phyloP scores from a whole-genome alignment of 2,113 vertebrate species.

The Callaeas wilsoni region DNA sequence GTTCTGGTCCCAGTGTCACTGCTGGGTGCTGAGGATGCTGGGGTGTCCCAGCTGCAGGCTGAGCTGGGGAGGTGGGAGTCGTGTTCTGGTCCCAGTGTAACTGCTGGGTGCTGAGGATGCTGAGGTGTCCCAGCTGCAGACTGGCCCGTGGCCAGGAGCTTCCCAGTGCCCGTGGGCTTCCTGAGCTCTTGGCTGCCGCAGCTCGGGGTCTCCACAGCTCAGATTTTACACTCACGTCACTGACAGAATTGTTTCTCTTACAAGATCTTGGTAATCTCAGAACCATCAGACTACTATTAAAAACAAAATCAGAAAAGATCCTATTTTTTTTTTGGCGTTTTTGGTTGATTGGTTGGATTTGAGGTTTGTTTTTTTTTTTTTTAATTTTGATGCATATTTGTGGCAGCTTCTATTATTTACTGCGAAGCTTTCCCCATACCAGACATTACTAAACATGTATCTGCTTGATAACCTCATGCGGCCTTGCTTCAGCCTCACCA shows the following conservation, averaged over 20 bases:
- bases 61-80: neutral
- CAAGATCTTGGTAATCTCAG: neutral
- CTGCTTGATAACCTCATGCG: neutral
- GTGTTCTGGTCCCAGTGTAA: neutral
- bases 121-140: neutral
- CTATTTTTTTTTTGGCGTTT: neutral
- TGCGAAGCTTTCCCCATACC: neutral
- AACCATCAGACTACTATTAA: neutral
- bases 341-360: neutral
- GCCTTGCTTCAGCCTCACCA: neutral
- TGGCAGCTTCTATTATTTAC: neutral
- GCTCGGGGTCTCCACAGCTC: neutral
- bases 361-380: neutral
- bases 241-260: neutral
- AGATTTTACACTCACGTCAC: neutral
- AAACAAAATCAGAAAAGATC: neutral
- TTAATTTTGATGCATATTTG: neutral
- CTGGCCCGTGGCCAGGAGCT: accelerated
- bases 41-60: neutral
- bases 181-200: neutral
- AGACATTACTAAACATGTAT: neutral
- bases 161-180: neutral
- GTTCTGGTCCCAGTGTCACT: neutral
- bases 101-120: neutral
- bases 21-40: neutral